Conservation (phyloP, 2,888 invertebrate genomes). For the Drosophila falleni region DNA sequence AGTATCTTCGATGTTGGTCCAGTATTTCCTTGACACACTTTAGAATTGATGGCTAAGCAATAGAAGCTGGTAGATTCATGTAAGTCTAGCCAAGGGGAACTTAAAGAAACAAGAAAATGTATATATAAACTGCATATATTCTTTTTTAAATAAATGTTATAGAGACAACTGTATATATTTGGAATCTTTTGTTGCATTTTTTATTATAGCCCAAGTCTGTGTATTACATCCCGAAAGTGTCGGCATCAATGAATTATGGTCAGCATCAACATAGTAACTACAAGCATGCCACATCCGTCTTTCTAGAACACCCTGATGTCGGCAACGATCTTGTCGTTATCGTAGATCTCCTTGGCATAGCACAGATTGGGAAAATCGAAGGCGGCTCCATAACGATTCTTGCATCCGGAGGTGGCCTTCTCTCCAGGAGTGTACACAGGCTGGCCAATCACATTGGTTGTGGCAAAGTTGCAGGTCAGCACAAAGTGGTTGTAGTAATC, state of each 20-base stretch:
- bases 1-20: too few relatives aligned
- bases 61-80: too few relatives aligned
- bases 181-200: constrained; percentile 8
- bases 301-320: constrained; percentile 43
- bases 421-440: constrained; percentile 63
- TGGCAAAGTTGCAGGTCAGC: constrained; percentile 67
- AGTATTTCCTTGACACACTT: too few relatives aligned
- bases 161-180: background rate
- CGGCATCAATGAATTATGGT: constrained; percentile 4
- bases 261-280: background rate
- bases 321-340: constrained; percentile 54
- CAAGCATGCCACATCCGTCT: background rate
- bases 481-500: constrained; percentile 59
- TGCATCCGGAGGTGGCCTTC: constrained; percentile 56
- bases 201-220: constrained; percentile 1
- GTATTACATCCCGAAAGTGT: constrained; percentile 10
- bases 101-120: too few relatives aligned
- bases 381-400: constrained; percentile 63
- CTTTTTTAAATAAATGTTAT: too few relatives aligned
- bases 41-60: too few relatives aligned
- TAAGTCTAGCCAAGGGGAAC: too few relatives aligned
- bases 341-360: constrained; percentile 66
- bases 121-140: too few relatives aligned
- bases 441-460: constrained; percentile 55
- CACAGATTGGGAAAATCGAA: constrained; percentile 64